Evolutionary conservation across 2,888 invertebrate species (phyloP).

Genomic region (Plagiodera versicolora): DNA sequence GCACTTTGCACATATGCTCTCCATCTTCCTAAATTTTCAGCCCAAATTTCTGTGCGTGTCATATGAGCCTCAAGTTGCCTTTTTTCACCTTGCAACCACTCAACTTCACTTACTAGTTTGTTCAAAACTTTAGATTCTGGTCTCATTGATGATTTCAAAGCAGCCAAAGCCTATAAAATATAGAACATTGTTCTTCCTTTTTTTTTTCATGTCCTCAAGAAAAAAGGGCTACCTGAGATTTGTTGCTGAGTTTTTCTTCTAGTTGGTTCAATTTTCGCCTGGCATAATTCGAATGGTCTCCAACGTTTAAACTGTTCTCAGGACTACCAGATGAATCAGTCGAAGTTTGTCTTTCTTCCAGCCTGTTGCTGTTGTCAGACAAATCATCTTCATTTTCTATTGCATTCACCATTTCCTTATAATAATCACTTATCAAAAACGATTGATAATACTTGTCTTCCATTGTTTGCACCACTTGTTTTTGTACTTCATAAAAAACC

Average conservation of each 20-base stretch:
- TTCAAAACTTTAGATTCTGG: constrained; percentile 80
- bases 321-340: constrained; percentile 61
- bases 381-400: constrained; percentile 61
- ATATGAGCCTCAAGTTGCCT: constrained; percentile 82
- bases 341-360: constrained; percentile 61
- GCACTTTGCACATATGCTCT: constrained; percentile 81
- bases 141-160: constrained; percentile 78
- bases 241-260: constrained; percentile 82
- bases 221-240: constrained; percentile 63
- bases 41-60: constrained; percentile 85
- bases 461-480: constrained; percentile 74
- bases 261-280: constrained; percentile 79
- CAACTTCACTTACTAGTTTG: constrained; percentile 82
- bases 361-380: constrained; percentile 54
- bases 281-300: constrained; percentile 81
- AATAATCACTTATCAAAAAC: constrained; percentile 84
- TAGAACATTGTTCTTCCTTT: not conserved
- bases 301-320: constrained; percentile 63
- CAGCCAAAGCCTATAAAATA: constrained; percentile 70
- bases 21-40: constrained; percentile 87
- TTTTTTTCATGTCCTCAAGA: not conserved
- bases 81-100: constrained; percentile 78
- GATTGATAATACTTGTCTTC: constrained; percentile 89
- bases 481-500: constrained; percentile 86
- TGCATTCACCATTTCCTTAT: constrained; percentile 71